Conservation (phyloP, 23 tunicate genomes). For the Botrylloides violaceus region DNA sequence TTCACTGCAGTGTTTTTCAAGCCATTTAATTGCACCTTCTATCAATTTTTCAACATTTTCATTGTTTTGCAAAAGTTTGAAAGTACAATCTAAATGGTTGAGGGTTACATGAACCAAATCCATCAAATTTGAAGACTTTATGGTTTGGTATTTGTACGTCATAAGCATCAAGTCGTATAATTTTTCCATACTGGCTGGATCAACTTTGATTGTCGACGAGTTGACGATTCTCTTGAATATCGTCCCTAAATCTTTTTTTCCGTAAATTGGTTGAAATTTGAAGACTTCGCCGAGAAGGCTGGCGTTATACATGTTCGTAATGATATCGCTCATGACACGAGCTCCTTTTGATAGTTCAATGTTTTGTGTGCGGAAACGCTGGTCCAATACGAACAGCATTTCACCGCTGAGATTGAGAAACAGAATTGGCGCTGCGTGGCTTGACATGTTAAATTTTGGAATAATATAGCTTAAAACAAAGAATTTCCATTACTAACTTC, state of each 20-base stretch:
- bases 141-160: constrained; percentile 73
- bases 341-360: constrained; percentile 31
- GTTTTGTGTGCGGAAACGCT: constrained; percentile 72
- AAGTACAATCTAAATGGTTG: constrained; percentile 60
- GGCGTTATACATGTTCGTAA: constrained; percentile 46
- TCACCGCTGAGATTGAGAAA: constrained; percentile 83
- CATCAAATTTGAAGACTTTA: constrained; percentile 26
- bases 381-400: constrained; percentile 88
- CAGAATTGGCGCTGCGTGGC: constrained; percentile 48
- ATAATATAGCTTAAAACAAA: neutral
- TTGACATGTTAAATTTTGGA: constrained; percentile 36
- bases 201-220: constrained; percentile 74
- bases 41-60: constrained; percentile 12
- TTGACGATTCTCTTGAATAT: constrained; percentile 61
- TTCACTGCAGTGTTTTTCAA: constrained; percentile 35
- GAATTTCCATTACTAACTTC: too few relatives aligned
- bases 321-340: constrained; percentile 55
- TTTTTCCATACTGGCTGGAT: constrained; percentile 78
- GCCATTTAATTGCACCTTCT: constrained; percentile 5
- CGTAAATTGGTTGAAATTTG: constrained; percentile 53
- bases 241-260: constrained; percentile 29
- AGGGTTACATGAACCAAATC: constrained; percentile 47
- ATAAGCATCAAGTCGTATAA: constrained; percentile 83
- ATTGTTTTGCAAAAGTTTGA: constrained; percentile 37
- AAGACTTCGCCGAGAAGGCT: constrained; percentile 38